Percentiles rank a stretch among this genome's conserved stretches.
These are phyloP conservation scores for Hemithea aestivaria DNA, from an alignment of 2,888 invertebrate species.

Conservation along the genomic window DNA sequence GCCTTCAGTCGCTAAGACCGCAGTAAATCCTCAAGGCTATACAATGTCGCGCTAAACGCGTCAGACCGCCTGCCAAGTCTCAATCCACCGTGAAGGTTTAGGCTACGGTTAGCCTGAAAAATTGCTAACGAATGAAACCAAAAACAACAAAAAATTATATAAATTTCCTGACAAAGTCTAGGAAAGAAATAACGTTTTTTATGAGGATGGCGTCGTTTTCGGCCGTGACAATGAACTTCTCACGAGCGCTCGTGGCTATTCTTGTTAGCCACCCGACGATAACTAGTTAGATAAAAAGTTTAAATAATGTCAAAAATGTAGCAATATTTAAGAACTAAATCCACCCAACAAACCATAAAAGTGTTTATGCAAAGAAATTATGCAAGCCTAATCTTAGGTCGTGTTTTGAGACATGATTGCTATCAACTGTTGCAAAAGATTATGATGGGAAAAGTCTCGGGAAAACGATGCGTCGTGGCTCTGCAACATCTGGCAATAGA, in stretches of 20 bases:
- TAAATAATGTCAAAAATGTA: background rate
- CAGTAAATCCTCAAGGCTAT: conserved; percentile 44
- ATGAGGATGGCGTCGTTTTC: conserved; percentile 2
- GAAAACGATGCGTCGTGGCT: too few relatives aligned
- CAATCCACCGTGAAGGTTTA: conserved; percentile 61
- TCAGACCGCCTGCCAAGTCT: conserved; percentile 25
- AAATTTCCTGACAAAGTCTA: conserved; percentile 11
- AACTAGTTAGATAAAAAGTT: conserved; percentile 11
- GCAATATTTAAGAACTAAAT: background rate
- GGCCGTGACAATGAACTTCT: conserved; percentile 17
- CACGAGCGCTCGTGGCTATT: conserved; percentile 10
- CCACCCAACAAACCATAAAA: background rate
- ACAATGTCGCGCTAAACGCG: conserved; percentile 49
- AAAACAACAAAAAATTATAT: conserved; percentile 11
- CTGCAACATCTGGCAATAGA: too few relatives aligned
- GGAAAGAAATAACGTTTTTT: conserved; percentile 1
- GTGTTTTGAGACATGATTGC: too few relatives aligned
- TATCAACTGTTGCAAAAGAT: too few relatives aligned
- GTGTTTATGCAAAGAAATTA: too few relatives aligned
- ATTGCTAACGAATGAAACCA: conserved; percentile 17
- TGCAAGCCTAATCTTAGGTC: too few relatives aligned
- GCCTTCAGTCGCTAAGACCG: conserved; percentile 27
- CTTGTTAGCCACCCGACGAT: conserved; percentile 12
- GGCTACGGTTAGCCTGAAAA: conserved; percentile 34
- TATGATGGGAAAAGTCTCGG: too few relatives aligned